A percentile compares a stretch with the other conserved stretches of the same genome.
Evolutionary conservation across 2,797 vertebrate species (phyloP).

Genomic region (Anabas testudineus): DNA sequence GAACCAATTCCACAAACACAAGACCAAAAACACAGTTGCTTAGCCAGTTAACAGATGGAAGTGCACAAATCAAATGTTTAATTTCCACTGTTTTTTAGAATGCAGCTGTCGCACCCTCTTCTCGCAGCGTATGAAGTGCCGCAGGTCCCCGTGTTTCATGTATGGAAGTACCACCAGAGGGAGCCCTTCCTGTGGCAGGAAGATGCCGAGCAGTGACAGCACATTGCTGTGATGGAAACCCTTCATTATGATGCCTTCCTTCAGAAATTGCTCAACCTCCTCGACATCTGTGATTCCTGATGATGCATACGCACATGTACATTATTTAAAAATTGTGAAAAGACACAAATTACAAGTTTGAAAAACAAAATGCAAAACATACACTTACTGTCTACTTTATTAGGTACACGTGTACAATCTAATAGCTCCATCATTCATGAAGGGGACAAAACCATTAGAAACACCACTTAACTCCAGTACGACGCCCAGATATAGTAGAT

Average conservation of each 20-base stretch:
- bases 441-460: too few species aligned
- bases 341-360: background rate
- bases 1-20: slow-evolving; percentile 23
- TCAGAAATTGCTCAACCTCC: slow-evolving; percentile 96
- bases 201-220: slow-evolving; percentile 92
- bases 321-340: background rate
- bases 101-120: slow-evolving; percentile 83
- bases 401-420: background rate
- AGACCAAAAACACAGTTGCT: background rate
- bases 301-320: slow-evolving; percentile 14
- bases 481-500: too few species aligned
- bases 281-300: slow-evolving; percentile 96
- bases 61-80: background rate
- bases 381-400: too few species aligned
- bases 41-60: background rate
- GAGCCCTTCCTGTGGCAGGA: slow-evolving; percentile 90
- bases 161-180: slow-evolving; percentile 95
- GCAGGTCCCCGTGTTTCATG: slow-evolving; percentile 96
- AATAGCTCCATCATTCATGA: too few species aligned
- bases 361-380: too few species aligned
- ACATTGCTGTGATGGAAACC: slow-evolving; percentile 94
- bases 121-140: slow-evolving; percentile 93
- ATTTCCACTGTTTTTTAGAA: slow-evolving; percentile 23
- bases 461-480: too few species aligned
- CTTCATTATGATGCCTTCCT: slow-evolving; percentile 97